These are phyloP conservation scores for Drosophila formosana DNA, from an alignment of 2,888 invertebrate species.

Conservation along the genomic window DNA sequence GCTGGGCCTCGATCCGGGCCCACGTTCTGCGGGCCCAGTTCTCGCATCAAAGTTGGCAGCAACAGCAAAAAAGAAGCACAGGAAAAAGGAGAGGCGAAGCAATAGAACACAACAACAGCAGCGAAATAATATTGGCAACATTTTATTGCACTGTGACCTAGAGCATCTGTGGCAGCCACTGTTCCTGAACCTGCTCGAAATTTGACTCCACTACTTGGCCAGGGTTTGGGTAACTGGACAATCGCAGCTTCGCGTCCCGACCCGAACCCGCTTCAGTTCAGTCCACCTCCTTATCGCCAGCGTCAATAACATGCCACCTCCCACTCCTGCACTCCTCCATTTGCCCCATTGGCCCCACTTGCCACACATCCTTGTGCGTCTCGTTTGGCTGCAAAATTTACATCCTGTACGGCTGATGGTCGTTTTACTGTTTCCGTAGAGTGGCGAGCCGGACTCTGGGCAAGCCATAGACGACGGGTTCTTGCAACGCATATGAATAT, in stretches of 20 bases:
- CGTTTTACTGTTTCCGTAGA: slow-evolving; percentile 80
- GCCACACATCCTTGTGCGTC: slow-evolving; percentile 64
- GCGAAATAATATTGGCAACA: slow-evolving; percentile 81
- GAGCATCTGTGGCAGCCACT: slow-evolving; percentile 64
- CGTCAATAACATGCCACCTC: slow-evolving; percentile 72
- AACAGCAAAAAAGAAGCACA: slow-evolving; percentile 22
- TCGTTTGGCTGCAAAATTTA: slow-evolving; percentile 80
- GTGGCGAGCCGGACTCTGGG: slow-evolving; percentile 30
- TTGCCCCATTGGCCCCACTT: not conserved
- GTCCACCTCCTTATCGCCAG: slow-evolving; percentile 72
- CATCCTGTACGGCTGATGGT: slow-evolving; percentile 83
- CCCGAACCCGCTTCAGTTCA: slow-evolving; percentile 12
- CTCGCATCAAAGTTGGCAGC: slow-evolving; percentile 79
- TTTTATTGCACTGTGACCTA: slow-evolving; percentile 82
- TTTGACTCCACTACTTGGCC: slow-evolving; percentile 63
- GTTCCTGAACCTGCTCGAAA: slow-evolving; percentile 64
- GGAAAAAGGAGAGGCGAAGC: slow-evolving; percentile 26
- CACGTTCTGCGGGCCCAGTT: slow-evolving; percentile 55
- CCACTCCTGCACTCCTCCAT: not conserved
- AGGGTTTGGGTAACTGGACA: slow-evolving; percentile 35
- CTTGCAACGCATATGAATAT: slow-evolving; percentile 76
- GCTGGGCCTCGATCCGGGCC: slow-evolving; percentile 57
- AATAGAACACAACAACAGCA: slow-evolving; percentile 69
- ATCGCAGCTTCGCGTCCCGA: slow-evolving; percentile 32
- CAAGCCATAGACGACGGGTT: slow-evolving; percentile 23